These are phyloP conservation scores for Tineola bisselliella DNA, from an alignment of 2,888 invertebrate species.

Conservation along the genomic window DNA sequence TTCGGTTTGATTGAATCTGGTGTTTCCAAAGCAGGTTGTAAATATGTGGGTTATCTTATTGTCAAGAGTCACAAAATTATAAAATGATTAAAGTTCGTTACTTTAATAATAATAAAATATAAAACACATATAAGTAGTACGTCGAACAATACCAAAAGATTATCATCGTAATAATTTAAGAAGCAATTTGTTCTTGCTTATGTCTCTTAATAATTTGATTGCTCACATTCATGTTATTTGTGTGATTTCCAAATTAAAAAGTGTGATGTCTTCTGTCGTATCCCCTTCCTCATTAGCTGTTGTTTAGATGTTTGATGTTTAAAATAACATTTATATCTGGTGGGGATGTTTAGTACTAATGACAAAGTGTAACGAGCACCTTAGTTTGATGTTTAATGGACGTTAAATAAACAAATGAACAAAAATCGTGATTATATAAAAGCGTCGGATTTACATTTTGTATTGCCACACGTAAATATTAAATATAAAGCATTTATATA, in stretches of 20 bases:
- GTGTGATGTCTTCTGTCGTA: background rate
- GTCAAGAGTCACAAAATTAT: background rate
- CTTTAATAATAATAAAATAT: too few relatives aligned
- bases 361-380: background rate
- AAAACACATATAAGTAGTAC: too few relatives aligned
- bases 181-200: background rate
- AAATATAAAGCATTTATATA: background rate
- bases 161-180: too few relatives aligned
- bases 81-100: background rate
- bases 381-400: background rate
- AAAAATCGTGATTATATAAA: background rate
- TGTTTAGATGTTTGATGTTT: background rate
- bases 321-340: background rate
- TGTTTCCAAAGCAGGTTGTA: background rate
- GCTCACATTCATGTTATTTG: too few relatives aligned
- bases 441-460: background rate
- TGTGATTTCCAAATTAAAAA: background rate
- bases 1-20: background rate
- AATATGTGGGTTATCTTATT: background rate
- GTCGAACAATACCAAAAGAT: background rate
- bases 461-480: background rate
- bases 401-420: background rate
- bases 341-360: background rate
- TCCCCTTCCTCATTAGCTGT: background rate
- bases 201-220: background rate